phyloP scores from a whole-genome alignment of 2,113 vertebrate species.

The Gorsachius goisagi region DNA sequence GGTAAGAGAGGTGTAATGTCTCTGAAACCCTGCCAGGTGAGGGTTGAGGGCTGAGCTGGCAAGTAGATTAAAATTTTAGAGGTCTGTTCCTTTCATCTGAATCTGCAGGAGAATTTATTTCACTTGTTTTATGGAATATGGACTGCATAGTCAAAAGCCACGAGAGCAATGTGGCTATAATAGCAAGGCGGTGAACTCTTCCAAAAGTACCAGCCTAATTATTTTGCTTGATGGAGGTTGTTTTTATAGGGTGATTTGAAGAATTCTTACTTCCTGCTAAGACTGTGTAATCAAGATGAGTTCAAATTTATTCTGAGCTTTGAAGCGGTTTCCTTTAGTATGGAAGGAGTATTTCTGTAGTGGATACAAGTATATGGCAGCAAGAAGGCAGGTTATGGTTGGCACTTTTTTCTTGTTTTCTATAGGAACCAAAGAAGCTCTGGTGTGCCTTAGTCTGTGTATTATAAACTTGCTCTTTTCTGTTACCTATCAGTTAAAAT shows the following conservation, averaged over 20 bases:
- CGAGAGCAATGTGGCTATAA: not conserved
- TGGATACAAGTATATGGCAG: not conserved
- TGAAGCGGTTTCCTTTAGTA: not conserved
- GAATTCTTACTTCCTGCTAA: not conserved
- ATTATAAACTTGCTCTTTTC: not conserved
- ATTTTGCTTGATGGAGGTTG: not conserved
- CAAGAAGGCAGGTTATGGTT: not conserved
- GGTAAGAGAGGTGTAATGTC: not conserved
- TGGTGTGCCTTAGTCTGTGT: not conserved
- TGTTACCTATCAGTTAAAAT: not conserved
- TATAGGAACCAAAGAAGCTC: not conserved
- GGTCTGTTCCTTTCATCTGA: not conserved
- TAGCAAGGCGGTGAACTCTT: not conserved
- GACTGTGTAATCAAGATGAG: not conserved
- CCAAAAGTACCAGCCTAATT: not conserved
- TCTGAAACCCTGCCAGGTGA: constrained; percentile 14
- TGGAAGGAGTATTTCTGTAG: not conserved
- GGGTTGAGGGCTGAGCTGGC: not conserved
- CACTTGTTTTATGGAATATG: not conserved
- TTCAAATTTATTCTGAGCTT: not conserved
- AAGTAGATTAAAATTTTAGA: not conserved
- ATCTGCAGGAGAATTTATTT: not conserved
- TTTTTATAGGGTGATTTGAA: not conserved
- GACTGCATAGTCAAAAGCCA: not conserved
- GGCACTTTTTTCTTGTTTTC: not conserved